phyloP scores from a whole-genome alignment of 2,113 vertebrate species.

The Megaceryle maxima region DNA sequence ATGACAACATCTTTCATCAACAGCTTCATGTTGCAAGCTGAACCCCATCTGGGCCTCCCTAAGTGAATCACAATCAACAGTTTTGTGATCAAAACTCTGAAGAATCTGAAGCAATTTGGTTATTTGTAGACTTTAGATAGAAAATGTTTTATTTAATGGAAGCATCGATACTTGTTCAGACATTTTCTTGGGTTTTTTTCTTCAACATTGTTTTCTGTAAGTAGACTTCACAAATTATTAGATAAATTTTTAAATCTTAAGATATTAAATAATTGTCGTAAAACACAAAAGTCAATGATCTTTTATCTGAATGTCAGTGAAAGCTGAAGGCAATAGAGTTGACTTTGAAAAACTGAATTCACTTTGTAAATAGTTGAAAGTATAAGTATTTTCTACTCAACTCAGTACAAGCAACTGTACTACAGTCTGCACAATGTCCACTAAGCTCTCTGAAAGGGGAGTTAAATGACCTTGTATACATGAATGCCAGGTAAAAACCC shows the following conservation, averaged over 20 bases:
- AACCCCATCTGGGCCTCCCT: neutral
- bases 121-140: neutral
- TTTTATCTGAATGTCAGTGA: neutral
- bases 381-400: neutral
- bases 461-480: neutral
- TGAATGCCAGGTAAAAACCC: neutral
- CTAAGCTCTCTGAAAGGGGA: neutral
- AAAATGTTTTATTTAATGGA: neutral
- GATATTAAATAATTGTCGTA: neutral
- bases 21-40: constrained; percentile 48
- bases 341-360: neutral
- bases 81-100: neutral
- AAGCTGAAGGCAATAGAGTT: neutral
- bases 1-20: constrained; percentile 55
- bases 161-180: neutral
- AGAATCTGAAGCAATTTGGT: neutral
- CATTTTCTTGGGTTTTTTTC: neutral
- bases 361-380: neutral
- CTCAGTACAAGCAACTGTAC: neutral
- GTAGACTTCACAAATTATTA: neutral
- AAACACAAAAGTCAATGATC: neutral
- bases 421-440: neutral
- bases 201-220: neutral
- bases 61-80: constrained; percentile 21
- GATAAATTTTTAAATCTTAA: neutral